Conservation (phyloP, 2,797 vertebrate species). For the Triplophysa bombifrons region DNA sequence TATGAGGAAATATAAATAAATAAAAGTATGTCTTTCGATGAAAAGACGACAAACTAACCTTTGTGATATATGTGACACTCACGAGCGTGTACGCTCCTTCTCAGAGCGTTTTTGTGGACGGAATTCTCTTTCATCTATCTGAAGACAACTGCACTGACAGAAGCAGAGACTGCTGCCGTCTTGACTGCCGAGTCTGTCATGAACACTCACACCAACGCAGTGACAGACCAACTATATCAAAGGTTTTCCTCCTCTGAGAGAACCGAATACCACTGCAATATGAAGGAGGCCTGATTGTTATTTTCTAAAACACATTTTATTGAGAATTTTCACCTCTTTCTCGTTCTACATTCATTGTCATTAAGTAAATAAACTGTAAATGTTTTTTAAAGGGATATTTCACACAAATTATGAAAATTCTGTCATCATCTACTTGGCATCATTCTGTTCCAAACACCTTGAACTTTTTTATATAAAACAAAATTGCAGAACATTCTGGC, state of each 20-base stretch:
- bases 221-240: constrained; percentile 67
- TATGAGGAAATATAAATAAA: neutral
- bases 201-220: constrained; percentile 61
- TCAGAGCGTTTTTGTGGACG: constrained; percentile 37
- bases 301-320: constrained; percentile 11
- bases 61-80: constrained; percentile 43
- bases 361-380: neutral
- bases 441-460: too few relatives aligned
- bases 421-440: neutral
- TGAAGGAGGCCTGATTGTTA: constrained; percentile 20
- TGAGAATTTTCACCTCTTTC: neutral
- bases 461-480: too few relatives aligned
- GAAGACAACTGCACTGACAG: constrained; percentile 69
- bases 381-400: neutral
- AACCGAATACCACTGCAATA: neutral
- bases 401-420: neutral
- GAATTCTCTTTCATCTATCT: constrained; percentile 73
- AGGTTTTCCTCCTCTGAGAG: constrained; percentile 49
- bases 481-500: too few relatives aligned
- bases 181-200: constrained; percentile 60
- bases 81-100: constrained; percentile 7
- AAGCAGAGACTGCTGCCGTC: constrained; percentile 67
- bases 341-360: neutral
- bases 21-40: constrained; percentile 26
- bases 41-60: constrained; percentile 50